phyloP scores from a whole-genome alignment of 2,113 vertebrate species.

The Psammodynastes pulverulentus region DNA sequence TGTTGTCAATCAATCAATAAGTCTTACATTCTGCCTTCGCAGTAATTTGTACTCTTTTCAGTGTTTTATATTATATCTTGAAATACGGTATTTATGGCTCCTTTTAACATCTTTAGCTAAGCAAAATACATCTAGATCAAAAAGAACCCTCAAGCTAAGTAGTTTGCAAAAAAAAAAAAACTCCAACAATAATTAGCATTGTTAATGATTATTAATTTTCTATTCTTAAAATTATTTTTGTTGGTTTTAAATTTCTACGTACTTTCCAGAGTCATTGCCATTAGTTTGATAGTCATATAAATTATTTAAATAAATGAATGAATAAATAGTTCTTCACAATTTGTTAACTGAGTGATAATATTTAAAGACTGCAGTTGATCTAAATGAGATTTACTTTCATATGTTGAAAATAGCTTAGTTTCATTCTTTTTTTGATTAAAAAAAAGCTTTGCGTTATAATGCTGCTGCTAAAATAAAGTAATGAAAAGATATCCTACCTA shows the following conservation, averaged over 20 bases:
- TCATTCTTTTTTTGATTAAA: not conserved
- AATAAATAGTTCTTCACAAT: not conserved
- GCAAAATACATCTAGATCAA: not conserved
- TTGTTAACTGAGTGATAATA: not conserved
- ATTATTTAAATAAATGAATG: not conserved
- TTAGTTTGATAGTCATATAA: not conserved
- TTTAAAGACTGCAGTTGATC: not conserved
- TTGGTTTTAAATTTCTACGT: not conserved
- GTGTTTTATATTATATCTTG: not conserved
- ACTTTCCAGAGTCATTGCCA: not conserved
- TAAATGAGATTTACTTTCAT: not conserved
- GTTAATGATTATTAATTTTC: not conserved
- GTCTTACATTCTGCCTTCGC: conserved; percentile 24
- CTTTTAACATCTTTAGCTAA: not conserved
- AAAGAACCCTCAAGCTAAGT: not conserved
- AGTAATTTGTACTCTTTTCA: conserved; percentile 11
- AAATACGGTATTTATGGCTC: not conserved
- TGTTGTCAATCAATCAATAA: conserved; percentile 13
- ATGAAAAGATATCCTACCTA: conserved; percentile 12
- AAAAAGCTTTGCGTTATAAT: not conserved
- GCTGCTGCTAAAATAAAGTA: not conserved
- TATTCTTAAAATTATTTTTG: not conserved
- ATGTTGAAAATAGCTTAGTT: not conserved
- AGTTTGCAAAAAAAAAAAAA: not conserved
- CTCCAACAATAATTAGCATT: not conserved